Base-by-base conservation (phyloP, 2,113 vertebrate genomes). In the Corvus hawaiiensis region DNA sequence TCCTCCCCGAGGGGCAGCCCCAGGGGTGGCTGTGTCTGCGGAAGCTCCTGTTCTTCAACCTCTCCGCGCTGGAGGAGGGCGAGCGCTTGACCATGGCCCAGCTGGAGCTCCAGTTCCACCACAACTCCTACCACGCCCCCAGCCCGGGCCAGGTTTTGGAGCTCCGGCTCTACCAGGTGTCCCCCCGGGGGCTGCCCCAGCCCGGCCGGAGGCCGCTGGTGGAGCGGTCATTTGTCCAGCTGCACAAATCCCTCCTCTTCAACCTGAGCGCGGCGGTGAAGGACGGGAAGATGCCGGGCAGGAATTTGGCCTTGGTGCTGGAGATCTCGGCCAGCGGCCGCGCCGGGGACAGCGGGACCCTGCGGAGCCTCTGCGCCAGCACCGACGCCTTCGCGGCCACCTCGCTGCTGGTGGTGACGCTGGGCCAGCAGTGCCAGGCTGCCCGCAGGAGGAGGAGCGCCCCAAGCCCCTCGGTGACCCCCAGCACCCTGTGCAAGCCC, bases 1-100 rank as follows among this genome's bases (percentile, higher is more conserved):
- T 95, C 30, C 9, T 95, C 23, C 89, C 83, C 4, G 10, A 6
- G 14, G 87, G 13, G 80, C 96, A 95, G 97, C 94, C 94, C 79
- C 83, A 13, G 72, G 93, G 95, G 27, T 18, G 94, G 68, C 81
- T 82, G 59, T 99, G 98, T 37, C 95, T 98, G 91, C 97, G 98
- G 95, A 99, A 98, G 93, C 98, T 97, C 30, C 97, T 99, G 3
- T 98, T 98, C 97, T 99, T 99, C 77, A 99, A 99, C 95, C 89
- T 99, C 94, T 98, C 99, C 0, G 98, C 97, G 32, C 98, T 99
- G 94, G 98, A 99, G 89, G 96, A 98, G 15, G 96, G 91, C 11
- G 99, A 99, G 96, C 93, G 75, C 75, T 73, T 98, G 76, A 99
- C 98, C 5, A 88, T 98, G 94, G 99, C 98, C 11, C 99, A 98